Evolutionary conservation across 2,797 vertebrate genomes (phyloP), one percentile per base, ranked within the genome.

Genomic region (Sebastes nivosus): DNA sequence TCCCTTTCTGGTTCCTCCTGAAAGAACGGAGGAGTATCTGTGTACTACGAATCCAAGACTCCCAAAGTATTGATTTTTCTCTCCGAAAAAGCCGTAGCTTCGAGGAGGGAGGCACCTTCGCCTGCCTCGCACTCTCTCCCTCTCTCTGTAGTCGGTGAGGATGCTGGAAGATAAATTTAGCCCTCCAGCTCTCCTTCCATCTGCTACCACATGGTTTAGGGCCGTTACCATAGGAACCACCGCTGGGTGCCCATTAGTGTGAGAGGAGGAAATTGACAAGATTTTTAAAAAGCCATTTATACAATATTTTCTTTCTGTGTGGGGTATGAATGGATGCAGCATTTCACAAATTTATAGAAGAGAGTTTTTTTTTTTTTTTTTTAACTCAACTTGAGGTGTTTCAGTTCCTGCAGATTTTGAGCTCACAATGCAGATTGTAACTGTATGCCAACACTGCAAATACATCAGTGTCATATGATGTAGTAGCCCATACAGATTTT

Each of bases 141-240:
- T 90, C 90, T 81, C 55, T 59, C 59, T 92, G 88, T 93, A 94
- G 91, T 94, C 89, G 81, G 88, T 83, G 90, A 95, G 94, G 94
- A 95, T 96, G 92, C 95, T 95, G 90, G 90, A 90, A 95, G 95
- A 96, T 96, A 96, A 95, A 96, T 96, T 95, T 96, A 96, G 95
- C 95, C 95, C 92, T 95, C 93, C 90, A 95, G 95, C 94, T 95
- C 95, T 95, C 91, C 93, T 94, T 96, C 95, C 95, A 96, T 96
- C 96, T 96, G 95, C 94, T 95, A 93, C 94, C 92, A 93, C 95
- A 95, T 96, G 95, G 95, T 96, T 96, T 96, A 94, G 95, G 94
- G 94, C 94, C 90, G 96, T 96, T 95, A 91, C 95, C 95, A 96
- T 96, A 94, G 96, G 91, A 96, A 96, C 96, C 94, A 95, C 94